These are phyloP conservation scores for Ips nitidus DNA, from an alignment of 1,140 invertebrate genomes.

Conservation along the genomic window DNA sequence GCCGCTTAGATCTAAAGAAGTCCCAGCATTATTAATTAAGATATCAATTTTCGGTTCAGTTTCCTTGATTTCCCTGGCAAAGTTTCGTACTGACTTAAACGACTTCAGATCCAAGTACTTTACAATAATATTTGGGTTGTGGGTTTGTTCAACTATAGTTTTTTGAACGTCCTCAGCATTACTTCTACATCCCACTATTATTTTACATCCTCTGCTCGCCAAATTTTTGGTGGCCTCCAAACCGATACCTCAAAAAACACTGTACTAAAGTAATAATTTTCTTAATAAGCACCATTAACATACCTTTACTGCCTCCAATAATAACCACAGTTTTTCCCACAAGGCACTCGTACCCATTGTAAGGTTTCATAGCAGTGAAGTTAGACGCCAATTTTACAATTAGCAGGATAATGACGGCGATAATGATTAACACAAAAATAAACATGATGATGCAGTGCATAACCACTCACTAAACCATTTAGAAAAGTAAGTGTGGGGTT, in stretches of 20 bases:
- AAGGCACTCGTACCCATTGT: neutral
- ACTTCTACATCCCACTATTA: slow-evolving; percentile 7
- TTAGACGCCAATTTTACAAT: too few species aligned
- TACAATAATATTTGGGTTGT: slow-evolving; percentile 28
- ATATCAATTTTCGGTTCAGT: slow-evolving; percentile 55
- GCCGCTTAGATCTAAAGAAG: slow-evolving; percentile 40
- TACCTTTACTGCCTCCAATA: slow-evolving; percentile 7
- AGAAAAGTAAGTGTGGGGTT: too few species aligned
- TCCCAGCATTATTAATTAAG: slow-evolving; percentile 60
- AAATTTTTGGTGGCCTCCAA: slow-evolving; percentile 11
- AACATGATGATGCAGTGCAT: too few species aligned
- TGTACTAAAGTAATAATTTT: neutral
- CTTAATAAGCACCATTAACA: neutral
- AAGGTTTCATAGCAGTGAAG: neutral
- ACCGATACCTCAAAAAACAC: slow-evolving; percentile 1
- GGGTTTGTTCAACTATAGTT: neutral
- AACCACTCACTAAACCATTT: too few species aligned
- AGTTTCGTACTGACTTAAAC: slow-evolving; percentile 44
- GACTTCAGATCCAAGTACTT: slow-evolving; percentile 45
- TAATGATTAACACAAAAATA: too few species aligned
- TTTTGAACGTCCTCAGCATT: neutral
- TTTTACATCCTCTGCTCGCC: slow-evolving; percentile 7
- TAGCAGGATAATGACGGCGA: too few species aligned
- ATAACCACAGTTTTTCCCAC: neutral
- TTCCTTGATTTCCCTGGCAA: slow-evolving; percentile 42